Conservation (phyloP, 2,797 vertebrate species). For the Argyrosomus regius region DNA sequence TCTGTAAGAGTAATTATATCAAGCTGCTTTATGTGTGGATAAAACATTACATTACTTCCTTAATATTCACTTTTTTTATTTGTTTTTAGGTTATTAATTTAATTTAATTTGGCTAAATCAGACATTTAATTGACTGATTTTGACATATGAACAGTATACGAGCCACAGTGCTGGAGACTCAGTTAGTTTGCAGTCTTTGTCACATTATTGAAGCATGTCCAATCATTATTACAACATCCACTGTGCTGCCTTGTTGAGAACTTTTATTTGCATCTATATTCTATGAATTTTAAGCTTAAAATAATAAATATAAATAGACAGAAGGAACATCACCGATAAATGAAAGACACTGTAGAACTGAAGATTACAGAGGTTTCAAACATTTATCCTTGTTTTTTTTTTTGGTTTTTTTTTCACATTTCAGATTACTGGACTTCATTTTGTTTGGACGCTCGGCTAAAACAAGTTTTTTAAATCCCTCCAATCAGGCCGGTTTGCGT, state of each 20-base stretch:
- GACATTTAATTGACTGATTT: neutral
- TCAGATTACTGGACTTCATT: conserved; percentile 24
- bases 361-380: neutral
- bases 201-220: neutral
- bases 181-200: neutral
- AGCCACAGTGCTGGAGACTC: neutral
- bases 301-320: neutral
- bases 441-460: conserved; percentile 45
- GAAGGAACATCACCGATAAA: neutral
- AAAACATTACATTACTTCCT: neutral
- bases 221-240: neutral
- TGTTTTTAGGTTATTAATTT: neutral
- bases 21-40: neutral
- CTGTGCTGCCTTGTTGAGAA: neutral
- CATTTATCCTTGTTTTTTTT: neutral
- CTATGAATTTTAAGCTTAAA: neutral
- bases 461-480: conserved; percentile 57
- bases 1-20: neutral
- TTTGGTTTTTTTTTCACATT: conserved; percentile 12
- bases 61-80: neutral
- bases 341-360: neutral
- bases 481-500: conserved; percentile 68
- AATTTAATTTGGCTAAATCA: neutral
- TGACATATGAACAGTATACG: neutral
- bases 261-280: neutral